phyloP scores from a whole-genome alignment of 1,140 invertebrate species.

The Dinothrombium tinctorium region DNA sequence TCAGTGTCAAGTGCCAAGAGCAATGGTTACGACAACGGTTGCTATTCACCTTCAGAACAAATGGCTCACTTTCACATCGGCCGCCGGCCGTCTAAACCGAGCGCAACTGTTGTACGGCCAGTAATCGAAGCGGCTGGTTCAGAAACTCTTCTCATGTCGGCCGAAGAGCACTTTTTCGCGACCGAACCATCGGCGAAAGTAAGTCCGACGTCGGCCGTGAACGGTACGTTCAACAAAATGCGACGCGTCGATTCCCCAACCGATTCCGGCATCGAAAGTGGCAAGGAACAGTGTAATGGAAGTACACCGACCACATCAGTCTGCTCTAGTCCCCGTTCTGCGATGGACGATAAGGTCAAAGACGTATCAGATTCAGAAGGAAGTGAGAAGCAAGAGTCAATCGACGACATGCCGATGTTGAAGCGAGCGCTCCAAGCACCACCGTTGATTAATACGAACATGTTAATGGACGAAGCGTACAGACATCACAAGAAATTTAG shows the following conservation, averaged over 20 bases:
- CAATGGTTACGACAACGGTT: conserved; percentile 38
- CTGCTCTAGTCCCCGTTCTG: conserved; percentile 52
- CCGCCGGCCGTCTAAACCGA: no score
- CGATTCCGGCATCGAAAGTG: conserved; percentile 73
- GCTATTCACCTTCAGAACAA: conserved; percentile 18
- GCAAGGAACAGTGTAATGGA: conserved; percentile 35
- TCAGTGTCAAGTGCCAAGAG: conserved; percentile 40
- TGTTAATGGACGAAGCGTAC: conserved; percentile 76
- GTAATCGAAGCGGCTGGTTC: no score
- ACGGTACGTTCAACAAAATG: conserved; percentile 22
- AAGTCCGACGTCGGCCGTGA: no score
- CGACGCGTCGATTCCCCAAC: conserved; percentile 64
- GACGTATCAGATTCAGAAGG: conserved; percentile 17
- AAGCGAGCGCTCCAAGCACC: conserved; percentile 73
- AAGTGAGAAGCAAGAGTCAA: conserved; percentile 30
- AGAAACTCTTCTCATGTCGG: no score
- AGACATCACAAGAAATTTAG: conserved; percentile 85
- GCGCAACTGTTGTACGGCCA: no score
- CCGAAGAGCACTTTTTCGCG: no score
- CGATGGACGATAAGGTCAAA: conserved; percentile 42
- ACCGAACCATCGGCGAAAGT: no score
- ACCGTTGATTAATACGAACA: conserved; percentile 44
- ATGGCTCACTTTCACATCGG: background rate
- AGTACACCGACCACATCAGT: conserved; percentile 31
- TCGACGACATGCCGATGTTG: conserved; percentile 76